phyloP scores from a whole-genome alignment of 2,888 invertebrate genomes.

The Drosophila lutescens region DNA sequence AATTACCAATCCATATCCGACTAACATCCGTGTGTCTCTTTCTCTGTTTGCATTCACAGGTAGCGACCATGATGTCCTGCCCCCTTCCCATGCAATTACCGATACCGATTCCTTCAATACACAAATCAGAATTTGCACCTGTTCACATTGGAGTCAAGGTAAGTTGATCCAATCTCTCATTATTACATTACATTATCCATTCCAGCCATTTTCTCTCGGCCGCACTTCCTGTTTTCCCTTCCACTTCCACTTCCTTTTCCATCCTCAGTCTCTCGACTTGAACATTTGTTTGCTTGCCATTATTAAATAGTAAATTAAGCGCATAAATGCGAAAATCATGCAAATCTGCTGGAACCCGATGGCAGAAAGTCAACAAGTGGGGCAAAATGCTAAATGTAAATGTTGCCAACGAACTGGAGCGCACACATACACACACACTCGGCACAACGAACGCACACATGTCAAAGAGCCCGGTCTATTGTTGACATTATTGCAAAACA shows the following conservation, averaged over 20 bases:
- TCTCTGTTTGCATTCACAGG: constrained; percentile 74
- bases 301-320: constrained; percentile 77
- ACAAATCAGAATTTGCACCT: constrained; percentile 83
- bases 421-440: constrained; percentile 35
- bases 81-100: constrained; percentile 85
- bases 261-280: not conserved
- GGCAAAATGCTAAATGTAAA: constrained; percentile 73
- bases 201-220: not conserved
- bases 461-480: constrained; percentile 59
- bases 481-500: constrained; percentile 74
- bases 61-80: constrained; percentile 85
- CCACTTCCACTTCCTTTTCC: not conserved
- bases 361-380: constrained; percentile 67
- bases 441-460: constrained; percentile 24
- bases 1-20: constrained; percentile 18
- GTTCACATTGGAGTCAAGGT: constrained; percentile 85
- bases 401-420: constrained; percentile 58
- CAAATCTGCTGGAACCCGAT: constrained; percentile 60
- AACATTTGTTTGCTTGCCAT: constrained; percentile 47
- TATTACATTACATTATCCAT: constrained; percentile 8
- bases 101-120: constrained; percentile 84
- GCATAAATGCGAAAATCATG: constrained; percentile 75
- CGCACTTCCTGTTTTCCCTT: not conserved
- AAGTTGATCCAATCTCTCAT: constrained; percentile 52
- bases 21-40: constrained; percentile 59